Percentiles rank a stretch among this genome's conserved stretches.
These are phyloP conservation scores for Anoncus sp. DNA, from an alignment of 2,888 invertebrate species.

Conservation along the genomic window DNA sequence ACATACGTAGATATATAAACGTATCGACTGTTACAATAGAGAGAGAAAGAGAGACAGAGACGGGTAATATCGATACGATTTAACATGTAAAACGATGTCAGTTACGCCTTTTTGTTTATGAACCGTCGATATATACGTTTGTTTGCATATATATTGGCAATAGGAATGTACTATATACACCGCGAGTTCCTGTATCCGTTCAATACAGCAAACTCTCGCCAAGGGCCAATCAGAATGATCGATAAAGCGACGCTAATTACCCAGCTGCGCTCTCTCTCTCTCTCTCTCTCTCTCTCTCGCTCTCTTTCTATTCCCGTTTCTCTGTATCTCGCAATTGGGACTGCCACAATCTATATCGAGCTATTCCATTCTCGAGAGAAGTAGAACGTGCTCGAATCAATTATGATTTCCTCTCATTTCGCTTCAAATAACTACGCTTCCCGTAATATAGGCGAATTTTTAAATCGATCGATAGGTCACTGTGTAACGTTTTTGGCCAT, in stretches of 20 bases:
- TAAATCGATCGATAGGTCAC: not conserved
- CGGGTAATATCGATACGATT: constrained; percentile 21
- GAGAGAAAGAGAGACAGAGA: too few species aligned
- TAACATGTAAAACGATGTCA: constrained; percentile 6
- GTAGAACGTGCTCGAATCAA: constrained; percentile 65
- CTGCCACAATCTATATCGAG: constrained; percentile 8
- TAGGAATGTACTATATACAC: constrained; percentile 10
- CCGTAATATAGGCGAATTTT: not conserved
- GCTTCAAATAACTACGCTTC: constrained; percentile 12
- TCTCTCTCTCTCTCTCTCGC: too few species aligned
- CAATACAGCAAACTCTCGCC: constrained; percentile 22
- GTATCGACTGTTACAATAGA: not conserved
- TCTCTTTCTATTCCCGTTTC: too few species aligned
- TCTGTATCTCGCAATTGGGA: constrained; percentile 35
- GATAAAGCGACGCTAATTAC: constrained; percentile 79
- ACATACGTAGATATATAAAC: not conserved
- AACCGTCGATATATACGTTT: constrained; percentile 1
- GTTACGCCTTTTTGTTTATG: constrained; percentile 10
- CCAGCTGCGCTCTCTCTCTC: constrained; percentile 55
- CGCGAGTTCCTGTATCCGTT: constrained; percentile 18
- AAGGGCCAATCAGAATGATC: constrained; percentile 76
- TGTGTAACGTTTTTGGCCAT: not conserved
- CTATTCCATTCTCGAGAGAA: constrained; percentile 55
- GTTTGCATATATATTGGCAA: not conserved
- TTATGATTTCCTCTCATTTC: constrained; percentile 42